Evolutionary conservation across 2,888 invertebrate genomes (phyloP), one percentile per base, ranked within the genome.

Genomic region (Stratiomys singularior): DNA sequence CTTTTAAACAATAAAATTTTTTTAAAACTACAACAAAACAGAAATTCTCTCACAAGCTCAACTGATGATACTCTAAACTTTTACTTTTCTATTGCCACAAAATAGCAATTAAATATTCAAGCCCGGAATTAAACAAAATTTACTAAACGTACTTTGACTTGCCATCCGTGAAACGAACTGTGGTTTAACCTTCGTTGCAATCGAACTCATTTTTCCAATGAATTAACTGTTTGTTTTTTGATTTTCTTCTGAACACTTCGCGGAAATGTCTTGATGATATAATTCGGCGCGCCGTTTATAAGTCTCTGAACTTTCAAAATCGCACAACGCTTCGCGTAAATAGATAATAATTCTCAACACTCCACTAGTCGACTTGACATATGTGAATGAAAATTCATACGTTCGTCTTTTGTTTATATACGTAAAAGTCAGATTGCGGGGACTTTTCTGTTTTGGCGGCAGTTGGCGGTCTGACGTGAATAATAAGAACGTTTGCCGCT

Each of bases 121-220:
- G 52, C 52, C 3, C 4, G 7, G 15, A 52, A 9, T 9, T 9
- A 52, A 52, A 52, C 52, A 13, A 52, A n/a, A n/a, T 4, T 13
- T 52, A 18, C 3, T 2, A 64, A 13, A 74, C 74, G 60, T 74
- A 74, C 74, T 74, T 74, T 74, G 74, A 15, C 13, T 74, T 74
- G 74, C 74, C 37, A 74, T 28, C 52, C 74, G 18, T 18, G 60
- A 18, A 23, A 74, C 15, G 1, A 74, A 13, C 58, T 74, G 74
- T 23, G 74, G 74, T 37, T 58, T 74, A n/a, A 74, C 74, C 37
- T 74, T 58, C 13, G 18, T 74, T 23, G 74, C 74, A 74, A 74
- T 58, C 37, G 74, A 74, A 58, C 74, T 74, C 74, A 74, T 74
- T 72, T 21, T 69, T 7, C 18, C 30, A 3, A 9, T 13, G 5